Evolutionary conservation across 2,797 vertebrate genomes (phyloP).

Genomic region (Sardinella longiceps): DNA sequence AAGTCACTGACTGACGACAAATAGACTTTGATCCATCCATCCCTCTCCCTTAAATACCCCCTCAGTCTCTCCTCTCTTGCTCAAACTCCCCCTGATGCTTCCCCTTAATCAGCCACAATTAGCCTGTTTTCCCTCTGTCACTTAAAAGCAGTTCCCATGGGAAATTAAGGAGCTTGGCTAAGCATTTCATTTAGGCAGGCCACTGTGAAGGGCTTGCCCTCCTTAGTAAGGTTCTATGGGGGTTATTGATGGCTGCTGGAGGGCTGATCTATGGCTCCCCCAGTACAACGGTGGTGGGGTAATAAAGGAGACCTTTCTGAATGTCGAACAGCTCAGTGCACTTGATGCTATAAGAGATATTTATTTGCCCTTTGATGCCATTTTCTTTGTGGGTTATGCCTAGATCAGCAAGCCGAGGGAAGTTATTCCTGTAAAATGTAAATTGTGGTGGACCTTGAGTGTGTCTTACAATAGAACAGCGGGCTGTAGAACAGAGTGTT

Average conservation of each 20-base stretch:
- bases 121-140: constrained; percentile 47
- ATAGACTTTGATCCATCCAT: not conserved
- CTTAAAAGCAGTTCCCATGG: constrained; percentile 38
- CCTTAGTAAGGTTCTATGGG: constrained; percentile 30
- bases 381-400: not conserved
- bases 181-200: constrained; percentile 39
- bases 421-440: not conserved
- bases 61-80: not conserved
- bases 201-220: constrained; percentile 38
- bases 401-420: not conserved
- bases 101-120: constrained; percentile 48
- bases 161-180: constrained; percentile 48
- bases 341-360: not conserved
- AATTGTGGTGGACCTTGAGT: not conserved
- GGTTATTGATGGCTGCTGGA: constrained; percentile 32
- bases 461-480: not conserved
- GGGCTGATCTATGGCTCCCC: constrained; percentile 27
- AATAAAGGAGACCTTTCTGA: constrained; percentile 14
- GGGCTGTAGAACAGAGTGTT: too few relatives aligned
- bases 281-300: not conserved
- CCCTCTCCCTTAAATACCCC: not conserved
- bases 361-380: constrained; percentile 16
- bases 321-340: not conserved
- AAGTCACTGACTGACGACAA: constrained; percentile 6
- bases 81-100: constrained; percentile 43